Evolutionary conservation across 2,888 invertebrate species (phyloP).

Genomic region (Trissolcus brochymenae): DNA sequence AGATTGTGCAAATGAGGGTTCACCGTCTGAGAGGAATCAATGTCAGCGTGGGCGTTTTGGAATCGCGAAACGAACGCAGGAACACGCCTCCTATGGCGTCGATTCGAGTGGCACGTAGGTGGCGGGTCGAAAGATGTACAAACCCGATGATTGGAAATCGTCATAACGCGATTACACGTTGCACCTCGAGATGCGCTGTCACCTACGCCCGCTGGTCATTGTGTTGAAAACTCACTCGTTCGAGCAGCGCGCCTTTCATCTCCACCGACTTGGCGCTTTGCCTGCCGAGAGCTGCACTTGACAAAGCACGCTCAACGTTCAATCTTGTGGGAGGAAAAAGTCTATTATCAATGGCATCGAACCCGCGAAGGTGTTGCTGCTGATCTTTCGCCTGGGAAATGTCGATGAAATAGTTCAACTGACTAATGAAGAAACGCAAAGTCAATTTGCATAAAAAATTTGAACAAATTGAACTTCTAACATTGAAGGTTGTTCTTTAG

Average conservation of each 20-base stretch:
- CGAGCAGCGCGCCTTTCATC: constrained; percentile 23
- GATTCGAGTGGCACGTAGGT: constrained; percentile 55
- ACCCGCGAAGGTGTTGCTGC: constrained; percentile 23
- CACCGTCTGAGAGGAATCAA: constrained; percentile 55
- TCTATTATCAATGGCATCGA: constrained; percentile 6
- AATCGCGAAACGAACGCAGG: constrained; percentile 53
- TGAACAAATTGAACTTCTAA: no score
- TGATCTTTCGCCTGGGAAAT: constrained; percentile 29
- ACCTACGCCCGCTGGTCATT: constrained; percentile 43
- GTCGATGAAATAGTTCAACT: constrained; percentile 12
- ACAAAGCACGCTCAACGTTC: constrained; percentile 28
- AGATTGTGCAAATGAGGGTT: constrained; percentile 54
- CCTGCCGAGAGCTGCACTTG: constrained; percentile 31
- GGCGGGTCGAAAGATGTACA: constrained; percentile 53
- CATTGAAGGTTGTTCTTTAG: no score
- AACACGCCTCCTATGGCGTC: constrained; percentile 56
- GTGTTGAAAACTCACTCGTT: constrained; percentile 36
- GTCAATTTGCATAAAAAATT: no score
- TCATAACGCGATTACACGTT: constrained; percentile 58
- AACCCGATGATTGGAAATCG: constrained; percentile 57
- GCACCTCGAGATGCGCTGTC: constrained; percentile 48
- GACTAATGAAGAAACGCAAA: no score
- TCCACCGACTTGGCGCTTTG: constrained; percentile 10
- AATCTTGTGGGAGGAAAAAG: constrained; percentile 40
- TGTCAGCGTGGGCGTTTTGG: constrained; percentile 59